phyloP scores from a whole-genome alignment of 2,888 invertebrate species.

The Pseudococcus jackbeardsleyi region DNA sequence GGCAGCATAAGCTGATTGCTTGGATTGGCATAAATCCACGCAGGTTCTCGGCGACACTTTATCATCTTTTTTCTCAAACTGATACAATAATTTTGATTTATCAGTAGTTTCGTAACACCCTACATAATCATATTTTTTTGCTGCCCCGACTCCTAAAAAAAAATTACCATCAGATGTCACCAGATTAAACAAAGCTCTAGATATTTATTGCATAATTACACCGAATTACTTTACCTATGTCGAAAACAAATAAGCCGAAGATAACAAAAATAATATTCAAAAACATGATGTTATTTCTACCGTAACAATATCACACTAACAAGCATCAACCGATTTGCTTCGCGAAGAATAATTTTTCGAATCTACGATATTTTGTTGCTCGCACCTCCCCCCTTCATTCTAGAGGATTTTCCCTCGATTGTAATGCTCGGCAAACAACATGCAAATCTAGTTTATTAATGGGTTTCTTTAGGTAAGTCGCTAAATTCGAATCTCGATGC shows the following conservation, averaged over 20 bases:
- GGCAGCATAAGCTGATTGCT: background rate
- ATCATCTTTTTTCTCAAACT: background rate
- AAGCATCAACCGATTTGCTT: background rate
- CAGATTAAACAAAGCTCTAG: background rate
- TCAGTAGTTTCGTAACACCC: slow-evolving; percentile 16
- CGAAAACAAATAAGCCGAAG: background rate
- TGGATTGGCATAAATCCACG: background rate
- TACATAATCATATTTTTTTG: background rate
- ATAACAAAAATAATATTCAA: background rate
- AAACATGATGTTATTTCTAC: slow-evolving; percentile 14
- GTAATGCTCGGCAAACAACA: background rate
- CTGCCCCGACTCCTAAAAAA: background rate
- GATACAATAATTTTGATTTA: background rate
- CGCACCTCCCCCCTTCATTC: background rate
- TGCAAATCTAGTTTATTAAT: slow-evolving; percentile 16
- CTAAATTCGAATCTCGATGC: background rate
- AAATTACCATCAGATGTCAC: background rate
- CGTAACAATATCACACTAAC: slow-evolving; percentile 8
- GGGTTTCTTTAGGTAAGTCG: background rate
- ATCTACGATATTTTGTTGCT: background rate
- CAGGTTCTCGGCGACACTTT: background rate
- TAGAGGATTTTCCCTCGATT: background rate
- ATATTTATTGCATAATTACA: background rate
- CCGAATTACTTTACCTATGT: background rate
- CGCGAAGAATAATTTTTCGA: background rate